phyloP scores from a whole-genome alignment of 2,888 invertebrate genomes.

The Apotomis turbidana region DNA sequence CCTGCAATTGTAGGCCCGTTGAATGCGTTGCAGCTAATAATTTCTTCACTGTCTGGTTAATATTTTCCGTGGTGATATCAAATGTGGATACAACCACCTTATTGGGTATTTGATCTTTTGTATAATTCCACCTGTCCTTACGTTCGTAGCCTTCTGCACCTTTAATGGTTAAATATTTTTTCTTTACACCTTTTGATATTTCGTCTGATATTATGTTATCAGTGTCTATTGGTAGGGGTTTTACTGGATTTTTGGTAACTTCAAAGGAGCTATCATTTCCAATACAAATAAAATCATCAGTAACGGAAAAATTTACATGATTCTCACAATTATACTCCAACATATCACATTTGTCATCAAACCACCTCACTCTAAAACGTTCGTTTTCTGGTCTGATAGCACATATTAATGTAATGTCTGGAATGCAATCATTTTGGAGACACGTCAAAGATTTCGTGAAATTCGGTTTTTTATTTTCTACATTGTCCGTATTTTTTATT shows the following conservation, averaged over 20 bases:
- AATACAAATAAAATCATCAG: constrained; percentile 17
- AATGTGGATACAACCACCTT: constrained; percentile 11
- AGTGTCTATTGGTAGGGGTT: background rate
- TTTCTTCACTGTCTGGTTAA: constrained; percentile 1
- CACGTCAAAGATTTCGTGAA: background rate
- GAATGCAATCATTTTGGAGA: constrained; percentile 3
- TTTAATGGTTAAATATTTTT: background rate
- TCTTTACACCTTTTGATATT: background rate
- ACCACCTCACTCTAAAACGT: constrained; percentile 16
- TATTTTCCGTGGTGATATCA: constrained; percentile 2
- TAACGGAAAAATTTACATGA: constrained; percentile 2
- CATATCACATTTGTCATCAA: constrained; percentile 14
- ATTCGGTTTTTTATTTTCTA: background rate
- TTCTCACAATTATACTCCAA: constrained; percentile 19
- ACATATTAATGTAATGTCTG: constrained; percentile 5
- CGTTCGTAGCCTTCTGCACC: background rate
- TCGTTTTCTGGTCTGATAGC: constrained; percentile 10
- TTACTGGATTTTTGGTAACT: background rate
- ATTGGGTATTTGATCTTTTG: background rate
- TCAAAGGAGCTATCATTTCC: background rate
- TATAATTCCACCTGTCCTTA: background rate
- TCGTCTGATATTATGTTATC: constrained; percentile 4
- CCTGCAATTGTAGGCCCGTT: constrained; percentile 11
- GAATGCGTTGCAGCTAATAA: constrained; percentile 22
- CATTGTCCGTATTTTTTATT: background rate